These are phyloP conservation scores for Acronicta aceris DNA, from an alignment of 2,888 invertebrate species.

Conservation along the genomic window DNA sequence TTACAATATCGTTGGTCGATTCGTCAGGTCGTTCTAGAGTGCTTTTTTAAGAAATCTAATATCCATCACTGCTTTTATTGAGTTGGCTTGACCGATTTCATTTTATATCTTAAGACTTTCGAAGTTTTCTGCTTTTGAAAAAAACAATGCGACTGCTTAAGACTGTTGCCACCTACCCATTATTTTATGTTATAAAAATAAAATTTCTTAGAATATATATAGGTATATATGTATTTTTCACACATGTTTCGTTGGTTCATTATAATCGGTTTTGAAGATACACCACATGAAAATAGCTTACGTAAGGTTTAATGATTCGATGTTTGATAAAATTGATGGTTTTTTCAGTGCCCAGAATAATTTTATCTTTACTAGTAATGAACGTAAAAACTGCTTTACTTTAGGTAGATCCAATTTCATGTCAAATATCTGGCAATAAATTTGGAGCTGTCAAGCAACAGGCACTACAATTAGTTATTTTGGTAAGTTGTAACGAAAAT, in stretches of 20 bases:
- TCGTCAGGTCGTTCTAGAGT: constrained; percentile 22
- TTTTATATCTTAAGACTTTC: not conserved
- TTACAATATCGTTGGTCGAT: constrained; percentile 29
- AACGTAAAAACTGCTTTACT: not conserved
- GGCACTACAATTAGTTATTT: constrained; percentile 29
- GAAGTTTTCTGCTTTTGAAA: no score
- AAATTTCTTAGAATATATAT: no score
- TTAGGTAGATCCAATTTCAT: constrained; percentile 8
- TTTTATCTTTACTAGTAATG: not conserved
- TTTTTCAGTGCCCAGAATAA: no score
- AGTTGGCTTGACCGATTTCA: constrained; percentile 10
- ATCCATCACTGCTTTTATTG: constrained; percentile 14
- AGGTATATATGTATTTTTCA: no score
- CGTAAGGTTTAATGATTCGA: no score
- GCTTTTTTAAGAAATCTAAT: constrained; percentile 30
- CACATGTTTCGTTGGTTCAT: no score
- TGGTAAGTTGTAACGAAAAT: constrained; percentile 22
- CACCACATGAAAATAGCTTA: no score
- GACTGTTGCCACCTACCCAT: no score
- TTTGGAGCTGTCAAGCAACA: constrained; percentile 7
- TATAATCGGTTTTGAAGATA: no score
- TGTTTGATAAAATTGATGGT: no score
- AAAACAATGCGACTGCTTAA: no score
- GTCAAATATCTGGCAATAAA: constrained; percentile 21
- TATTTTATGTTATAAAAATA: no score